phyloP scores from a whole-genome alignment of 2,888 invertebrate species.

The Ochropleura leucogaster region DNA sequence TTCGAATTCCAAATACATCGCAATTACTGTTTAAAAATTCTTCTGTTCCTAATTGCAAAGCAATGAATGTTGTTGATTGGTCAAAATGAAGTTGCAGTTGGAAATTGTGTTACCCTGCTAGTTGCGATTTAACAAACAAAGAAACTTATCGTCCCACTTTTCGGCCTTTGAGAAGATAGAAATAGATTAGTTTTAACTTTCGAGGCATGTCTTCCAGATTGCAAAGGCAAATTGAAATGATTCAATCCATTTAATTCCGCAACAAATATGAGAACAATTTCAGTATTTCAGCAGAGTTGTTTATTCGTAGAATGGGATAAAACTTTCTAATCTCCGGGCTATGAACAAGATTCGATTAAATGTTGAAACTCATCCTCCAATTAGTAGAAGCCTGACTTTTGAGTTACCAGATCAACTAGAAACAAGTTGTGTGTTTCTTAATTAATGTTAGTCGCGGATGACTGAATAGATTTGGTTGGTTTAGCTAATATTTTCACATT shows the following conservation, averaged over 20 bases:
- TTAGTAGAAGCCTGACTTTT: conserved; percentile 36
- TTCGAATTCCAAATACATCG: no score
- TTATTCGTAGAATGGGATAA: conserved; percentile 37
- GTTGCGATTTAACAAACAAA: no score
- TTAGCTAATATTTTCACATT: background rate
- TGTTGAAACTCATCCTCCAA: conserved; percentile 34
- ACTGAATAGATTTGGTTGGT: conserved; percentile 4
- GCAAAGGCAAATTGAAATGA: background rate
- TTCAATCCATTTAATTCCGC: conserved; percentile 15
- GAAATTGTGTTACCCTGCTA: no score
- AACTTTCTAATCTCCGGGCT: conserved; percentile 47
- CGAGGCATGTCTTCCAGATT: background rate
- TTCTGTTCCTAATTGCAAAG: no score
- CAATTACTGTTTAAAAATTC: no score
- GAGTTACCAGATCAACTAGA: conserved; percentile 4
- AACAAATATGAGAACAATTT: conserved; percentile 37
- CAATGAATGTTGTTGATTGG: no score
- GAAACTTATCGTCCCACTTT: no score
- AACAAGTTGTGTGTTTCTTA: conserved; percentile 13
- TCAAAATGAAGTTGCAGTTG: no score
- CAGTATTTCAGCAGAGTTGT: conserved; percentile 33
- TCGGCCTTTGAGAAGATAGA: no score
- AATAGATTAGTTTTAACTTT: background rate
- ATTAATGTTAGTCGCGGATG: conserved; percentile 5
- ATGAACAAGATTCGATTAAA: conserved; percentile 51